Base-by-base conservation (phyloP, 2,888 invertebrate genomes). In the Perithous albicinctus region DNA sequence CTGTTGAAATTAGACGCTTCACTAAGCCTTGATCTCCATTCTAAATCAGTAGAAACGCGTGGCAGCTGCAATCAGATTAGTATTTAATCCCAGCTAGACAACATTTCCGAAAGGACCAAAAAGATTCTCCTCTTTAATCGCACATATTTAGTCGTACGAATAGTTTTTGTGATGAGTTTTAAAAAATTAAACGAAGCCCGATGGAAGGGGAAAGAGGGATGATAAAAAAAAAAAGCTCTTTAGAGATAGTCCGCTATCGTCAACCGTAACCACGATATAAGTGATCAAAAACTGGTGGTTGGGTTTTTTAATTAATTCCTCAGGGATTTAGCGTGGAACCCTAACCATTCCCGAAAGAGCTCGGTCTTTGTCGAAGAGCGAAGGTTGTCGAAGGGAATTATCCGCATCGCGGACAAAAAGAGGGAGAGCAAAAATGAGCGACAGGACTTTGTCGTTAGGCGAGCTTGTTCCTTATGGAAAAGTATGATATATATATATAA, bases 291-390 rank as follows among this genome's bases (percentile, higher is more conserved):
- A 64, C 72, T 18, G 35, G 29, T 1, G 29, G 5, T 73, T 61
- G 8, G 15, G 18, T 59, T 59, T 80, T n/a, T 77, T 80, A 80
- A 80, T 80, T 77, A 80, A 80, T 80, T 80, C 80, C 73, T 67
- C 73, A 63, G 80, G 77, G 80, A 80, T 61, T 69, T 61, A 38
- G 72, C 59, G 51, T 72, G 66, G 38, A 63, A 2, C 32, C 26
- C 26, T 26, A n/a, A 12, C 26, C 6, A 29, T 35, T 59, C 18
- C 56, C 32, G 6, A 59, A 32, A 35, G 59, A 8, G 35, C 10
- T 23, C 1, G 59, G 18, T 35, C 59, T 56, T 56, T 56, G 56
- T 32, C 56, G 56, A 56, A 56, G 56, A 56, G 32, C 56, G 15
- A 56, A 56, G 32, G 48, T 56, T 56, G 61, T 67, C 66, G 59